Conservation (phyloP, 2,888 invertebrate genomes). For the Apodemia duryi region DNA sequence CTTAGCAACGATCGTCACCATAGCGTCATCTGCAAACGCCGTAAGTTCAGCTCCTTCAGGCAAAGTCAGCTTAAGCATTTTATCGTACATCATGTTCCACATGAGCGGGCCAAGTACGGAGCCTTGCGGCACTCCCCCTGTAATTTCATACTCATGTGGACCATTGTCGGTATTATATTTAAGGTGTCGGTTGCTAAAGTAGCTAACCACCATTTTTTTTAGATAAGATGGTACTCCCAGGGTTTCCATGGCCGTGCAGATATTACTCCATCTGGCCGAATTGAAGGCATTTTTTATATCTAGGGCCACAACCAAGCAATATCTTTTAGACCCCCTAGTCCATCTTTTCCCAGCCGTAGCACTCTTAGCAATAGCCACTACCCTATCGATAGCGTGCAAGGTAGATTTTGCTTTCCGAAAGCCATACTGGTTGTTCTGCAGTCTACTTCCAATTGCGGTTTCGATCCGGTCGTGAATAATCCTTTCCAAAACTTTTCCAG, state of each 20-base stretch:
- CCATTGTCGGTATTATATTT: background rate
- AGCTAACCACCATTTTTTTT: background rate
- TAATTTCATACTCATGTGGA: background rate
- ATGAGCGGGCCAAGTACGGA: no score
- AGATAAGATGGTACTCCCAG: background rate
- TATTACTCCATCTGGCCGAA: background rate
- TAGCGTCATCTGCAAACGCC: no score
- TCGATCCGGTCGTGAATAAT: background rate
- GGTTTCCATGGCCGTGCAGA: background rate
- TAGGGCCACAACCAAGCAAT: constrained; percentile 16
- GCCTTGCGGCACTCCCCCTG: background rate
- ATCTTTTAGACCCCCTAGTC: constrained; percentile 21
- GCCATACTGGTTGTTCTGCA: background rate
- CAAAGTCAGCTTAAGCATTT: no score
- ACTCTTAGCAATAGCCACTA: constrained; percentile 12
- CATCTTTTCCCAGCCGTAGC: constrained; percentile 8
- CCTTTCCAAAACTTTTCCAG: background rate
- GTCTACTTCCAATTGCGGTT: background rate
- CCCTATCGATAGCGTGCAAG: background rate
- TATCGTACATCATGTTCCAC: no score
- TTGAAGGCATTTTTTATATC: background rate
- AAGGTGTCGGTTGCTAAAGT: background rate
- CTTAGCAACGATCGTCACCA: no score
- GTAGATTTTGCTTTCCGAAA: background rate
- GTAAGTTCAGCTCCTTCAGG: no score